phyloP scores from a whole-genome alignment of 2,888 invertebrate genomes.

The Drosophila cyrtoloma region DNA sequence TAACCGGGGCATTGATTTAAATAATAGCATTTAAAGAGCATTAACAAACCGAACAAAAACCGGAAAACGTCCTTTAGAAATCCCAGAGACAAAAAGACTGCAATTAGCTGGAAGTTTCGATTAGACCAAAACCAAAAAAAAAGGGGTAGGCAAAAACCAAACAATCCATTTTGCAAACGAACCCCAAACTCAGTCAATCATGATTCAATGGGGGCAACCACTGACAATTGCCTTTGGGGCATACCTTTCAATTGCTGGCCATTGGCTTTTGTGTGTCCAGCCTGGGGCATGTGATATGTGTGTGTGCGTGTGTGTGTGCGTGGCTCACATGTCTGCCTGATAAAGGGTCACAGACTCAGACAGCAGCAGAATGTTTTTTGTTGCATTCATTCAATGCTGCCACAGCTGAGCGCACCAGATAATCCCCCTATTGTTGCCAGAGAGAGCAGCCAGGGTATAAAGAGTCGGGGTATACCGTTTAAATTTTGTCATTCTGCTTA shows the following conservation, averaged over 20 bases:
- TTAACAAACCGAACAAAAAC: constrained; percentile 1
- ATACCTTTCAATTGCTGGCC: constrained; percentile 27
- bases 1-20: constrained; percentile 80
- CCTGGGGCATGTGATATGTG: constrained; percentile 40
- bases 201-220: constrained; percentile 35
- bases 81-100: constrained; percentile 8
- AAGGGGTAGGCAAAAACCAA: constrained; percentile 15
- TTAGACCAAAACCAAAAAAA: constrained; percentile 11
- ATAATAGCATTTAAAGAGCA: constrained; percentile 79
- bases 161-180: constrained; percentile 14
- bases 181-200: constrained; percentile 48
- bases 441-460: not conserved
- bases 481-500: constrained; percentile 32
- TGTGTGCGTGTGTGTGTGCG: constrained; percentile 14
- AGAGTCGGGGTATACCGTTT: constrained; percentile 13
- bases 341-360: constrained; percentile 50
- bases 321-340: constrained; percentile 47
- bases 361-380: not conserved
- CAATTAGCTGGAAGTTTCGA: constrained; percentile 56
- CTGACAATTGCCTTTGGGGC: constrained; percentile 34
- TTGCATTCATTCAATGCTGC: constrained; percentile 29
- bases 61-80: constrained; percentile 28
- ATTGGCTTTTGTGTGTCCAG: constrained; percentile 32
- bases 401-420: constrained; percentile 39
- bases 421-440: constrained; percentile 45